Conservation (phyloP, 2,797 vertebrate species). For the Diglossa cyanea region DNA sequence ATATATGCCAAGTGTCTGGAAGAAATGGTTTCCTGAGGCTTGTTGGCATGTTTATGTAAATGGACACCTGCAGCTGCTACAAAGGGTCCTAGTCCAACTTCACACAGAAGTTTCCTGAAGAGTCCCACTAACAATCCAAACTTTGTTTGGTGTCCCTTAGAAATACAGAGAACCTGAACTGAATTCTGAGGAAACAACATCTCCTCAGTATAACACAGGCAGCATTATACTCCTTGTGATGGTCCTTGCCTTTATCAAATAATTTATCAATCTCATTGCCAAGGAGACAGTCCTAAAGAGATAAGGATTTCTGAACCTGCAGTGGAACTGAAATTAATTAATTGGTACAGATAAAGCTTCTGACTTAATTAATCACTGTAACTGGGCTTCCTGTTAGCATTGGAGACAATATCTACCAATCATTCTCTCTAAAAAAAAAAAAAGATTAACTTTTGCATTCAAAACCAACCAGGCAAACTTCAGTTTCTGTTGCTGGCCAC, state of each 20-base stretch:
- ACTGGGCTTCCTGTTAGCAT: neutral
- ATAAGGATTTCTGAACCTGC: neutral
- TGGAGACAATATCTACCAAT: neutral
- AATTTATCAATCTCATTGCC: neutral
- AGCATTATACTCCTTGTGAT: neutral
- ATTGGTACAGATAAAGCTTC: neutral
- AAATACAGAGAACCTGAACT: neutral
- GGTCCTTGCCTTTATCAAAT: neutral
- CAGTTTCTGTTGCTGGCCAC: neutral
- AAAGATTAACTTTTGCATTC: neutral
- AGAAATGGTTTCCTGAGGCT: neutral
- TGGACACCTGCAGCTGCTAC: neutral
- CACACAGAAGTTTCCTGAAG: neutral
- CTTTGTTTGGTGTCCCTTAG: neutral
- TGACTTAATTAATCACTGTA: neutral
- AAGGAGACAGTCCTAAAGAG: neutral
- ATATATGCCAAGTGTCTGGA: neutral
- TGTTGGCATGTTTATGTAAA: neutral
- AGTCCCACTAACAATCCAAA: neutral
- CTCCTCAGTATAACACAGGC: neutral
- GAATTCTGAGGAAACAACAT: neutral
- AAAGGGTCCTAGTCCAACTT: neutral
- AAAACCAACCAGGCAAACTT: neutral
- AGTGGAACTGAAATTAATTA: neutral
- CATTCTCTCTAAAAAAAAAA: neutral